Percentiles rank a stretch among this genome's conserved stretches.
Conservation (phyloP, 53 echinoderm and acorn worm genomes). For the Arbacia lixula region DNA sequence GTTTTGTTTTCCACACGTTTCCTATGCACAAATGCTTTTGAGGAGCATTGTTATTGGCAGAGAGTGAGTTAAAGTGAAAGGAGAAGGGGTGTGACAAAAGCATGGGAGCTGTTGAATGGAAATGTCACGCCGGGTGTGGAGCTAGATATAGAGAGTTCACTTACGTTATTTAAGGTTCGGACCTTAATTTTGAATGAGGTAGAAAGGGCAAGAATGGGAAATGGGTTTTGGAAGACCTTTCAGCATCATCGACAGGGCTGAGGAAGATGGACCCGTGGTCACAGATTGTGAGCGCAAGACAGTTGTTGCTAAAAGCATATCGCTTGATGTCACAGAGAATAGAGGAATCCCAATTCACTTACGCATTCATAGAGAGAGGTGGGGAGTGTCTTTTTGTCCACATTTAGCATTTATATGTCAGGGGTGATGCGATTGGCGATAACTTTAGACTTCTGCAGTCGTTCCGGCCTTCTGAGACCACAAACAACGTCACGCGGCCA, state of each 20-base stretch:
- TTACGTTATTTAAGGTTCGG: too few species aligned
- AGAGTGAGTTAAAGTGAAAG: too few species aligned
- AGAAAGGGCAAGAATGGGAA: constrained; percentile 10
- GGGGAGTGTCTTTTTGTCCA: constrained; percentile 7
- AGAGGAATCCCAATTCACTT: constrained; percentile 15
- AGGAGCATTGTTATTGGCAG: too few species aligned
- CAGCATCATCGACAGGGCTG: too few species aligned
- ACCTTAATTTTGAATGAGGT: constrained; percentile 15
- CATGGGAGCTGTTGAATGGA: too few species aligned
- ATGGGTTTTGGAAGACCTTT: too few species aligned
- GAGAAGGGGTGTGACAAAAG: too few species aligned
- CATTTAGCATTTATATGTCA: constrained; percentile 3
- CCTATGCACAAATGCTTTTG: too few species aligned
- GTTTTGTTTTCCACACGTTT: too few species aligned
- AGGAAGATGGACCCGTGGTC: too few species aligned
- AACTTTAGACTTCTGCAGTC: constrained; percentile 8
- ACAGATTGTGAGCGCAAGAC: not conserved
- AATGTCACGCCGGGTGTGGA: too few species aligned
- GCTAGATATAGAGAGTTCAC: too few species aligned
- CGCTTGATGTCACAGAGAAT: constrained; percentile 18
- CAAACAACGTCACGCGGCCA: constrained; percentile 12
- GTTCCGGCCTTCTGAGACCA: constrained; percentile 6
- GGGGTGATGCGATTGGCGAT: not conserved
- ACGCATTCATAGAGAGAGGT: not conserved
- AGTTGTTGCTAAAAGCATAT: not conserved